Percentiles rank a stretch among this genome's conserved stretches.
Evolutionary conservation across 1,140 invertebrate species (phyloP).

Genomic region (Aethina tumida): DNA sequence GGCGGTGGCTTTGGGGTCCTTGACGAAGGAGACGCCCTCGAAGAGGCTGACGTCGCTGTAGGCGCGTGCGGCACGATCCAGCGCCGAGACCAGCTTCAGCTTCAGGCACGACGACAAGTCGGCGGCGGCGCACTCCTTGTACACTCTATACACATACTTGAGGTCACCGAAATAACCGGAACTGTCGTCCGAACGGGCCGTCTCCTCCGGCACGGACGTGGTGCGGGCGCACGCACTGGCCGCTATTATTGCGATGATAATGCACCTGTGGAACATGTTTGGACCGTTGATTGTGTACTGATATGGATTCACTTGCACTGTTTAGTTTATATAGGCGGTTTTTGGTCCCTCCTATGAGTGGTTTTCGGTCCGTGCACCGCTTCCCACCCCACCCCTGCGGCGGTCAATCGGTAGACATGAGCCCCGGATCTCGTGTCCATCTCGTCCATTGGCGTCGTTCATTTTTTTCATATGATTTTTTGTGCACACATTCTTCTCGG

Average conservation of each 20-base stretch:
- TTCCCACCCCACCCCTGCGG: constrained; percentile 18
- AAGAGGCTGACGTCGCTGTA: constrained; percentile 49
- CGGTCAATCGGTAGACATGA: neutral
- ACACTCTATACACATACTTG: constrained; percentile 48
- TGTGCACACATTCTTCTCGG: too few species aligned
- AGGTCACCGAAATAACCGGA: constrained; percentile 42
- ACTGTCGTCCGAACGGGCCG: constrained; percentile 28
- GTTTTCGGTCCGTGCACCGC: constrained; percentile 17
- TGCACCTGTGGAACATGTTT: constrained; percentile 32
- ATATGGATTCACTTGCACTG: constrained; percentile 35
- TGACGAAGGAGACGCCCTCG: constrained; percentile 62
- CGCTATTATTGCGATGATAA: constrained; percentile 34
- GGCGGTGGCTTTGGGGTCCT: constrained; percentile 41
- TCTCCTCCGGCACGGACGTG: constrained; percentile 35
- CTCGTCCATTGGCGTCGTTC: too few species aligned
- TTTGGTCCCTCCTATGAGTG: constrained; percentile 19
- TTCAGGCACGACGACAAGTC: constrained; percentile 66
- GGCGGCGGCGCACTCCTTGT: constrained; percentile 62
- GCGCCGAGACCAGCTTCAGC: constrained; percentile 58
- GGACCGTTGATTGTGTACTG: constrained; percentile 24
- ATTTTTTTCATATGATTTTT: too few species aligned
- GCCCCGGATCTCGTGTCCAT: constrained; percentile 3
- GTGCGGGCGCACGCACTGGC: constrained; percentile 35
- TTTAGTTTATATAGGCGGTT: constrained; percentile 31
- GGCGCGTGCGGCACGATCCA: constrained; percentile 58